Percentiles rank a stretch among this genome's conserved stretches.
Conservation (phyloP, 2,797 vertebrate genomes). For the Spheniscus humboldti region DNA sequence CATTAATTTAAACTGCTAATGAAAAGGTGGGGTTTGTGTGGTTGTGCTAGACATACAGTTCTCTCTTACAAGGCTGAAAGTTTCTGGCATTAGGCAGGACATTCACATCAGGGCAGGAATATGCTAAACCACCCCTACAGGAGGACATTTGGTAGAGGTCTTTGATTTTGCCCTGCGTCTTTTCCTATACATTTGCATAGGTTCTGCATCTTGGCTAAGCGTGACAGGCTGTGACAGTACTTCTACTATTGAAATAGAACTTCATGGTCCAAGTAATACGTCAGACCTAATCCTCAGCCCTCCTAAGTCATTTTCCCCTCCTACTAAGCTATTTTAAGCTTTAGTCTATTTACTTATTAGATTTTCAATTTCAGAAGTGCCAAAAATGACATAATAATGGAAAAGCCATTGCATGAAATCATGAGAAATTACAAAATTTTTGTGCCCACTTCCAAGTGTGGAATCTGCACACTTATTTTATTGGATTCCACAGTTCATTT, state of each 20-base stretch:
- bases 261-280: background rate
- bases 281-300: background rate
- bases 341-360: background rate
- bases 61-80: background rate
- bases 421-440: conserved; percentile 24
- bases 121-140: background rate
- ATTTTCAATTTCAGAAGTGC: background rate
- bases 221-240: background rate
- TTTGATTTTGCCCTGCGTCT: background rate
- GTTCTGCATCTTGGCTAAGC: background rate
- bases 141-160: background rate
- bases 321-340: background rate
- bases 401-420: conserved; percentile 37
- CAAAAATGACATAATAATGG: background rate
- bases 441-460: background rate
- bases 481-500: conserved; percentile 48
- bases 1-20: background rate
- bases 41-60: background rate
- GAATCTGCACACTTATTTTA: conserved; percentile 29
- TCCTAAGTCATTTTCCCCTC: background rate
- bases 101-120: background rate
- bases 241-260: background rate
- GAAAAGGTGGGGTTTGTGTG: background rate
- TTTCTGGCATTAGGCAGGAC: background rate
- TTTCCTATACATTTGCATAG: background rate